phyloP scores from a whole-genome alignment of 2,888 invertebrate species.

The Andrena camellia region DNA sequence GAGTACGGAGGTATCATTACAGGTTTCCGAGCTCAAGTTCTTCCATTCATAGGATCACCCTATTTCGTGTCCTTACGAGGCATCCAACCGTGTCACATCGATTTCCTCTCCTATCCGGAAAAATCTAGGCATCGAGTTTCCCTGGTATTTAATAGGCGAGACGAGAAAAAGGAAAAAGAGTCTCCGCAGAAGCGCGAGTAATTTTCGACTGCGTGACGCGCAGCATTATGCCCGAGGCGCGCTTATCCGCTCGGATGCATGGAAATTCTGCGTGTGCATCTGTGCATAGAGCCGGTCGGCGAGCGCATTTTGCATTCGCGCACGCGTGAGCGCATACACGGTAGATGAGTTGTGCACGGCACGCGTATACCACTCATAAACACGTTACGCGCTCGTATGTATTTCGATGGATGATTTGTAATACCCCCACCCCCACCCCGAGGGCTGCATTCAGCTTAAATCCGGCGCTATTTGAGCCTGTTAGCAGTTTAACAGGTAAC shows the following conservation, averaged over 20 bases:
- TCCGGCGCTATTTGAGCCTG: constrained; percentile 69
- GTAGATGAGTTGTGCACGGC: constrained; percentile 47
- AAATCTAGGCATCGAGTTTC: too few relatives aligned
- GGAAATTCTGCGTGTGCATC: constrained; percentile 64
- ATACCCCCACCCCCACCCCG: constrained; percentile 50
- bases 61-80: too few relatives aligned
- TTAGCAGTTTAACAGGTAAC: constrained; percentile 74
- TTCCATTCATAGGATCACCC: too few relatives aligned
- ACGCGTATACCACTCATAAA: constrained; percentile 17
- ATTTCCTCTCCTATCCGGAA: too few relatives aligned
- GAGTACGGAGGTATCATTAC: too few relatives aligned
- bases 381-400: constrained; percentile 43
- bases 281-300: constrained; percentile 47
- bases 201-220: constrained; percentile 41
- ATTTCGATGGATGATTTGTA: constrained; percentile 73
- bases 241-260: constrained; percentile 49
- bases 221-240: constrained; percentile 22
- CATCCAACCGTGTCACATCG: too few relatives aligned
- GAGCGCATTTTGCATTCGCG: constrained; percentile 40
- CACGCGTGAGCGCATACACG: constrained; percentile 37
- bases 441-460: constrained; percentile 72
- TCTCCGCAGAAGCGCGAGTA: constrained; percentile 16
- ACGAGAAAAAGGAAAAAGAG: background rate
- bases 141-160: too few relatives aligned
- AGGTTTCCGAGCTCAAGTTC: too few relatives aligned